phyloP scores from a whole-genome alignment of 2,888 invertebrate genomes.

The Agrochola litura region DNA sequence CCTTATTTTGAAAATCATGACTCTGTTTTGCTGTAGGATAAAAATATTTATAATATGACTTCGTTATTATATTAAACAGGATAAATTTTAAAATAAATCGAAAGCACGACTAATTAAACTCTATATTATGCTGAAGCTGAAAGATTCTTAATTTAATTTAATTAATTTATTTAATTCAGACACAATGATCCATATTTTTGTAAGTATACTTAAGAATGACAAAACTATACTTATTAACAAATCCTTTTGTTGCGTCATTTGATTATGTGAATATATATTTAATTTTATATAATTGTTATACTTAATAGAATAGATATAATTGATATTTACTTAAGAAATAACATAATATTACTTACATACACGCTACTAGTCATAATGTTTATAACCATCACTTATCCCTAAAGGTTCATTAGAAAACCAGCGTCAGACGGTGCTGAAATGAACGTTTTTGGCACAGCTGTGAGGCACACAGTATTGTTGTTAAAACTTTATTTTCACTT shows the following conservation, averaged over 20 bases:
- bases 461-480: no score
- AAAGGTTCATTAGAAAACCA: no score
- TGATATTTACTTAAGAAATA: neutral
- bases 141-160: neutral
- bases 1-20: conserved; percentile 30
- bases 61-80: neutral
- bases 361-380: neutral
- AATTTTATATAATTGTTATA: neutral
- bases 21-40: neutral
- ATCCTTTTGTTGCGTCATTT: neutral
- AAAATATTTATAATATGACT: neutral
- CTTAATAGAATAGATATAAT: no score
- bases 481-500: no score
- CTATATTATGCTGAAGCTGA: neutral
- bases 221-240: neutral
- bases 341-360: neutral
- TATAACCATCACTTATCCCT: no score
- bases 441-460: no score
- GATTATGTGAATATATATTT: neutral
- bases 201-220: no score
- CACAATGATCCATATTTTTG: no score
- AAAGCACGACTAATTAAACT: neutral
- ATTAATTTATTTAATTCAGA: no score
- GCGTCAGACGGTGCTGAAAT: no score
- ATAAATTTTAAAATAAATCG: neutral